Conservation (phyloP, 1,140 invertebrate species). For the Lerema accius region DNA sequence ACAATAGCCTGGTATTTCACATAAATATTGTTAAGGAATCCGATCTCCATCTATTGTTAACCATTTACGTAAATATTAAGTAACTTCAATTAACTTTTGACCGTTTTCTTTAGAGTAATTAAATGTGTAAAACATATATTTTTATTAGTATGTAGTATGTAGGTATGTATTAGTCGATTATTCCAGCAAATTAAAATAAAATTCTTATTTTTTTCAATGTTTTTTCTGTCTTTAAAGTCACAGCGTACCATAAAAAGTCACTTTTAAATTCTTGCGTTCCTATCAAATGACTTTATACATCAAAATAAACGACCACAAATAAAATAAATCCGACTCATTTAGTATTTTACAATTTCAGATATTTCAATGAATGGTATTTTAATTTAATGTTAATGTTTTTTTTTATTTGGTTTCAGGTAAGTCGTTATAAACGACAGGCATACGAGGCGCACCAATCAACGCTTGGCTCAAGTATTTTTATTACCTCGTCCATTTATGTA, state of each 20-base stretch:
- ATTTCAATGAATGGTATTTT: conserved; percentile 14
- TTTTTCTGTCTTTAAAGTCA: too few relatives aligned
- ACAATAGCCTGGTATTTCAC: conserved; percentile 31
- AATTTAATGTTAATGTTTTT: conserved; percentile 22
- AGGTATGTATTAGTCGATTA: too few relatives aligned
- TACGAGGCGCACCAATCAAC: conserved; percentile 13
- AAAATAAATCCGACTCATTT: background rate
- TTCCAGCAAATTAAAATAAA: too few relatives aligned
- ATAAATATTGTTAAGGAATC: conserved; percentile 26
- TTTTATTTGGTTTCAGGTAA: conserved; percentile 41
- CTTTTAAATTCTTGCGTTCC: background rate
- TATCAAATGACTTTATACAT: background rate
- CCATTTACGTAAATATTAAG: conserved; percentile 26
- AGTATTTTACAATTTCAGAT: conserved; percentile 11
- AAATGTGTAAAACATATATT: too few relatives aligned
- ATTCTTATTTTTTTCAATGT: too few relatives aligned
- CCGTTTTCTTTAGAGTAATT: too few relatives aligned
- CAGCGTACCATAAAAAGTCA: too few relatives aligned
- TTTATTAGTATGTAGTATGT: too few relatives aligned
- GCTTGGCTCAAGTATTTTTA: background rate
- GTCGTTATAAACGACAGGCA: conserved; percentile 15
- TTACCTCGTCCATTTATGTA: background rate
- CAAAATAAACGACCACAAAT: background rate
- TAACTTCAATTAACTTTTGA: too few relatives aligned
- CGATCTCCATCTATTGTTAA: conserved; percentile 20